Evolutionary conservation across 2,113 vertebrate species (phyloP).

Genomic region (Climacteris rufus): DNA sequence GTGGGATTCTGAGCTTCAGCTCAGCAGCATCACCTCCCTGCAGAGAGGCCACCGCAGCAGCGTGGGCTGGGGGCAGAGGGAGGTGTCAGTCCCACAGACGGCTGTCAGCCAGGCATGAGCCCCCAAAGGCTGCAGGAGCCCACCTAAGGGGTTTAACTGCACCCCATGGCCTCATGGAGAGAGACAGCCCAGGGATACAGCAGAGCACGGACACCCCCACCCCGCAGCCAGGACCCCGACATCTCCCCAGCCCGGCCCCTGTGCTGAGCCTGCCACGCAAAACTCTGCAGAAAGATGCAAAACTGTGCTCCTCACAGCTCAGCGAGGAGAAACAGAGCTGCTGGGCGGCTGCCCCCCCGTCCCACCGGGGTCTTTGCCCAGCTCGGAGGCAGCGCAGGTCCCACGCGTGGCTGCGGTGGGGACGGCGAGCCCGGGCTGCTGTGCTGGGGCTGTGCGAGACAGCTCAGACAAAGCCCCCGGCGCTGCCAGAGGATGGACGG

Average conservation of each 20-base stretch:
- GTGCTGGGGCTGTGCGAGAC: fast-evolving
- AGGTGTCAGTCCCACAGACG: background rate
- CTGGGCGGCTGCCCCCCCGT: background rate
- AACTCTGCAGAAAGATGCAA: fast-evolving
- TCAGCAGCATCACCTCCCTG: background rate
- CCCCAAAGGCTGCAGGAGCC: background rate
- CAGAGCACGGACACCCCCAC: fast-evolving
- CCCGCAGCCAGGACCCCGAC: fast-evolving
- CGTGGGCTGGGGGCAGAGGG: background rate
- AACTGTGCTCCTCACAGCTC: background rate
- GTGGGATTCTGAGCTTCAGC: background rate
- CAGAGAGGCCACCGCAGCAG: background rate
- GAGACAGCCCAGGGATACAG: fast-evolving
- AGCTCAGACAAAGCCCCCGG: background rate
- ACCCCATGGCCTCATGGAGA: fast-evolving
- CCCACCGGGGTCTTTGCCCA: fast-evolving
- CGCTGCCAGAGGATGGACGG: fast-evolving
- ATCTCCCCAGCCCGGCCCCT: background rate
- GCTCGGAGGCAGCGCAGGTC: background rate
- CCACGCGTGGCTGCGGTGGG: background rate
- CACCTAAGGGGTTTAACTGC: fast-evolving
- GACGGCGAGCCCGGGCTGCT: background rate
- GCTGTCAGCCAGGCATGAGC: fast-evolving
- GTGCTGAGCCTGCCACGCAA: background rate
- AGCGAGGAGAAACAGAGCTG: background rate